Conservation (phyloP, 2,888 invertebrate species). For the Malacosoma neustria region DNA sequence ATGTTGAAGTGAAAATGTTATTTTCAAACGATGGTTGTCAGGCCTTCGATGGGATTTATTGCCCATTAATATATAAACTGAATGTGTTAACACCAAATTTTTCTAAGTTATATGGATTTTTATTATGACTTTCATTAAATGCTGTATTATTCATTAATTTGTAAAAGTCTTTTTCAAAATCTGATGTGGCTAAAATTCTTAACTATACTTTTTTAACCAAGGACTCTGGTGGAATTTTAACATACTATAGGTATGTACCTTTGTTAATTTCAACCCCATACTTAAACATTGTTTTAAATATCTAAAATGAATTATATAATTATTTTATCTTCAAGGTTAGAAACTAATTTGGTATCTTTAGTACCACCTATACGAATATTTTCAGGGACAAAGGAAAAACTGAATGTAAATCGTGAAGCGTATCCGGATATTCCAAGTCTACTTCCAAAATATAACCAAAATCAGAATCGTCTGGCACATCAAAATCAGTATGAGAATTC, state of each 20-base stretch:
- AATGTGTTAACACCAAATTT: no score
- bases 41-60: no score
- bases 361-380: no score
- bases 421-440: constrained; percentile 14
- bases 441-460: constrained; percentile 13
- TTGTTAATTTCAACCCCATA: constrained; percentile 9
- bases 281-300: constrained; percentile 19
- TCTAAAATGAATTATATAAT: constrained; percentile 17
- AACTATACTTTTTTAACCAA: constrained; percentile 37
- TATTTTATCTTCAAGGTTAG: constrained; percentile 16
- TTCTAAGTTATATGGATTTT: no score
- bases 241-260: constrained; percentile 5
- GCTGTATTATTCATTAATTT: constrained; percentile 40
- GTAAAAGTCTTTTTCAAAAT: constrained; percentile 39
- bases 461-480: constrained; percentile 5
- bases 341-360: constrained; percentile 12
- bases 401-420: constrained; percentile 11
- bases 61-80: no score
- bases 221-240: constrained; percentile 28
- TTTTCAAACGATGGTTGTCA: no score
- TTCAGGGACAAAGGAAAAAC: constrained; percentile 12
- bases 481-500: constrained; percentile 2
- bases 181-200: constrained; percentile 20
- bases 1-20: no score
- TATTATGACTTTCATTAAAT: constrained; percentile 40